These are phyloP conservation scores for Belonocnema kinseyi DNA, from an alignment of 1,140 invertebrate genomes.

Conservation along the genomic window DNA sequence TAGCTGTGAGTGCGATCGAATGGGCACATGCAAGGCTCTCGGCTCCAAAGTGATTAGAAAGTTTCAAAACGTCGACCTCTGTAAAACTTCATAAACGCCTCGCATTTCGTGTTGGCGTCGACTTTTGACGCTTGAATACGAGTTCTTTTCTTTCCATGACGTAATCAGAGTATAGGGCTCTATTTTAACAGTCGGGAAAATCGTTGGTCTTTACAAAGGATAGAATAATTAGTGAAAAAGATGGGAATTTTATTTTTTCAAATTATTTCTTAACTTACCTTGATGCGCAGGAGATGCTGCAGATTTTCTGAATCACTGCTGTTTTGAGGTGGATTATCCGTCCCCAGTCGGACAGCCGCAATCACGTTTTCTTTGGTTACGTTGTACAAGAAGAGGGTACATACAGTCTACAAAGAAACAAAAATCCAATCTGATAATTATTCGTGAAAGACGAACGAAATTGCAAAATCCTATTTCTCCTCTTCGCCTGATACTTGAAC, in stretches of 20 bases:
- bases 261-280: constrained; percentile 63
- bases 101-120: constrained; percentile 36
- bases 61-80: constrained; percentile 38
- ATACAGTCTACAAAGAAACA: constrained; percentile 81
- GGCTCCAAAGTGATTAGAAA: constrained; percentile 48
- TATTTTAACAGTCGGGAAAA: not conserved
- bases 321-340: constrained; percentile 77
- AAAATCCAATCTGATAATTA: constrained; percentile 38
- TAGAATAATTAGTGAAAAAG: not conserved
- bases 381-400: constrained; percentile 88
- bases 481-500: constrained; percentile 40
- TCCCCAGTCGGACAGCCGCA: constrained; percentile 85
- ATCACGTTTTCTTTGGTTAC: constrained; percentile 91
- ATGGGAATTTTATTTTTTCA: not conserved
- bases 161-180: not conserved
- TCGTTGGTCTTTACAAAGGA: not conserved
- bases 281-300: constrained; percentile 73
- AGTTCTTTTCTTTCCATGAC: not conserved
- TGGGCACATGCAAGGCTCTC: constrained; percentile 47
- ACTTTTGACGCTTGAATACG: not conserved
- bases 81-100: constrained; percentile 37
- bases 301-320: constrained; percentile 71
- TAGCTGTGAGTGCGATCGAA: constrained; percentile 38
- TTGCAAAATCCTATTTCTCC: constrained; percentile 42
- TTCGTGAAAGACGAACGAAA: constrained; percentile 39